A percentile compares a stretch with the other conserved stretches of the same genome.
Conservation (phyloP, 2,888 invertebrate species). For the Abscondita cerata region DNA sequence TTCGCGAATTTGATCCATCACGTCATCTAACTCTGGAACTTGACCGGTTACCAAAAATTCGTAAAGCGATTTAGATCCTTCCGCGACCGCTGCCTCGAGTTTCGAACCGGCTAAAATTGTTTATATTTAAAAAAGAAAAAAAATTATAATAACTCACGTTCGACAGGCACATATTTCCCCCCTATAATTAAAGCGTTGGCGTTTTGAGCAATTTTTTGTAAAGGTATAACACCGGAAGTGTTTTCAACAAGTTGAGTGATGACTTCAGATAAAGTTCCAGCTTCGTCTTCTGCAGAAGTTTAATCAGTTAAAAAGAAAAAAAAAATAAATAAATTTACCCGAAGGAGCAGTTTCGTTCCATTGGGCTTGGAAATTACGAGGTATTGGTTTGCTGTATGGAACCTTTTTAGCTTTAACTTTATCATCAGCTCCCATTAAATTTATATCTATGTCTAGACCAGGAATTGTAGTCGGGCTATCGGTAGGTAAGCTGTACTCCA, state of each 20-base stretch:
- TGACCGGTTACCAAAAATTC: slow-evolving; percentile 81
- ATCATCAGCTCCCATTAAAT: slow-evolving; percentile 66
- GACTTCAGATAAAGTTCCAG: slow-evolving; percentile 68
- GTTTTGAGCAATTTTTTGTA: slow-evolving; percentile 78
- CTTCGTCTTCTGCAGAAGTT: slow-evolving; percentile 56
- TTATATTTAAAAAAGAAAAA: neutral
- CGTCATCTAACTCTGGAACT: slow-evolving; percentile 80
- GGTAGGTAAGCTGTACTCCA: slow-evolving; percentile 77
- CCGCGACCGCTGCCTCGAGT: slow-evolving; percentile 76
- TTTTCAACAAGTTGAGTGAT: slow-evolving; percentile 77
- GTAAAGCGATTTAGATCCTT: slow-evolving; percentile 79
- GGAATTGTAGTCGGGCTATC: slow-evolving; percentile 84
- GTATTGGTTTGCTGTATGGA: slow-evolving; percentile 95
- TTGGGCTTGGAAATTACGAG: slow-evolving; percentile 95
- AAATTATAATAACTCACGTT: slow-evolving; percentile 60
- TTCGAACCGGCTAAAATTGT: slow-evolving; percentile 70
- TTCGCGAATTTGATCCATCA: slow-evolving; percentile 74
- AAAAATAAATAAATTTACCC: slow-evolving; percentile 11
- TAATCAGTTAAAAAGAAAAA: neutral
- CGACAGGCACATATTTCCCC: slow-evolving; percentile 82
- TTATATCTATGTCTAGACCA: slow-evolving; percentile 82
- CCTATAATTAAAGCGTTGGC: slow-evolving; percentile 75
- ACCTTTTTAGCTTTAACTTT: slow-evolving; percentile 81
- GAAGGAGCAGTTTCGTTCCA: slow-evolving; percentile 79
- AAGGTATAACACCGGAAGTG: slow-evolving; percentile 79